Conservation (phyloP, 92 coral and sea anemone species). For the Palythoa heliodiscus region DNA sequence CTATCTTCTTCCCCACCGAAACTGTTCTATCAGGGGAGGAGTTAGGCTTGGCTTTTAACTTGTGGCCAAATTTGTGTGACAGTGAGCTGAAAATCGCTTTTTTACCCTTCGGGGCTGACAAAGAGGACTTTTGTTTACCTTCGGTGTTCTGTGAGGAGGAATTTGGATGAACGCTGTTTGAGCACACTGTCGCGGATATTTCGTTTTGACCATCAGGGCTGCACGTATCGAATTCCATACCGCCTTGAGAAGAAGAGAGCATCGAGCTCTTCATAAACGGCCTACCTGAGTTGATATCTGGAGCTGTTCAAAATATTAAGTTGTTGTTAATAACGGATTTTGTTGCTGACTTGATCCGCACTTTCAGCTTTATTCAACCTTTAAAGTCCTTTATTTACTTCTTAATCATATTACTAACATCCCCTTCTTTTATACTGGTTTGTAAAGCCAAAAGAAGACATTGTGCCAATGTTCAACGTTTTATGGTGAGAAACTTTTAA, state of each 20-base stretch:
- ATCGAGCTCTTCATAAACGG: not conserved
- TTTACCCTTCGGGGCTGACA: constrained; percentile 41
- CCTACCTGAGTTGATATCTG: not conserved
- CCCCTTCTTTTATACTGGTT: too few species aligned
- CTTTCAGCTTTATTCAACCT: not conserved
- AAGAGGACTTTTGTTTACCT: not conserved
- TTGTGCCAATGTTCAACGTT: too few species aligned
- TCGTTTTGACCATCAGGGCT: constrained; percentile 6
- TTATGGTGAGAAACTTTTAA: too few species aligned
- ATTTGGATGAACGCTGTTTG: constrained; percentile 1
- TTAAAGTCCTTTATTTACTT: too few species aligned
- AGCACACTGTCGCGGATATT: constrained; percentile 4
- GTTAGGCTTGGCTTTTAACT: constrained; percentile 57
- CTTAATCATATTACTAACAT: too few species aligned
- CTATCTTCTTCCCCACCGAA: not conserved
- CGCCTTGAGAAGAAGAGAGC: not conserved
- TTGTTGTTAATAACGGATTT: not conserved
- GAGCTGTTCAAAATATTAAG: not conserved
- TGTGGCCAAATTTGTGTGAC: constrained; percentile 66
- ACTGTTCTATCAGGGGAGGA: constrained; percentile 22
- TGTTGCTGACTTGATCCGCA: not conserved
- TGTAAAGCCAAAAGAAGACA: too few species aligned
- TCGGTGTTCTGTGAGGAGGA: not conserved
- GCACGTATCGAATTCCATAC: not conserved
- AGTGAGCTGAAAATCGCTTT: constrained; percentile 67